These are phyloP conservation scores for Canis aureus DNA, from an alignment of 2,113 vertebrate species.

Conservation along the genomic window DNA sequence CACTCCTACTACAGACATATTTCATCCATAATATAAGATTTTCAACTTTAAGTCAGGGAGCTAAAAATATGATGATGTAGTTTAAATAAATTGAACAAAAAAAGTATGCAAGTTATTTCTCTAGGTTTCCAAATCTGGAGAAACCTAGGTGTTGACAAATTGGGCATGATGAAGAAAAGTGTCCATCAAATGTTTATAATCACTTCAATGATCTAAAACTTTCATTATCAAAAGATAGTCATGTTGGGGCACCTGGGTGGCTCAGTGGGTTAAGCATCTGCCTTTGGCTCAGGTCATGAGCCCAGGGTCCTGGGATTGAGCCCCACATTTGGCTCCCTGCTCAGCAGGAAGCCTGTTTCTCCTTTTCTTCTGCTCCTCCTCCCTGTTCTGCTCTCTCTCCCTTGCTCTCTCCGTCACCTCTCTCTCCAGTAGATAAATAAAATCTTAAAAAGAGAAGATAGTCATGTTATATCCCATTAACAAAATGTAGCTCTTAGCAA, in stretches of 20 bases:
- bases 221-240: neutral
- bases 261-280: too few species aligned
- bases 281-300: too few species aligned
- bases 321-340: too few species aligned
- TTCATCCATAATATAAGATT: neutral
- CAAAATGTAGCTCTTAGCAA: neutral
- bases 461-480: neutral
- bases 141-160: neutral
- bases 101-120: neutral
- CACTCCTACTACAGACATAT: fast-evolving
- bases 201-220: neutral
- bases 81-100: neutral
- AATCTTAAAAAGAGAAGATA: too few species aligned
- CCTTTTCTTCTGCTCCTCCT: too few species aligned
- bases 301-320: too few species aligned
- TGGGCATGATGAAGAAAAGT: neutral
- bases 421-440: too few species aligned
- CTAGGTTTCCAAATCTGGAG: neutral
- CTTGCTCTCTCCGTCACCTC: too few species aligned
- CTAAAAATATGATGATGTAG: neutral
- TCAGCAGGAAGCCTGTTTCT: too few species aligned
- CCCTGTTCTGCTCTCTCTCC: too few species aligned
- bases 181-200: neutral
- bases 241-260: too few species aligned
- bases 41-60: neutral